Evolutionary conservation across 2,113 vertebrate species (phyloP), one percentile per base, ranked within the genome.

Genomic region (Delphinapterus leucas): DNA sequence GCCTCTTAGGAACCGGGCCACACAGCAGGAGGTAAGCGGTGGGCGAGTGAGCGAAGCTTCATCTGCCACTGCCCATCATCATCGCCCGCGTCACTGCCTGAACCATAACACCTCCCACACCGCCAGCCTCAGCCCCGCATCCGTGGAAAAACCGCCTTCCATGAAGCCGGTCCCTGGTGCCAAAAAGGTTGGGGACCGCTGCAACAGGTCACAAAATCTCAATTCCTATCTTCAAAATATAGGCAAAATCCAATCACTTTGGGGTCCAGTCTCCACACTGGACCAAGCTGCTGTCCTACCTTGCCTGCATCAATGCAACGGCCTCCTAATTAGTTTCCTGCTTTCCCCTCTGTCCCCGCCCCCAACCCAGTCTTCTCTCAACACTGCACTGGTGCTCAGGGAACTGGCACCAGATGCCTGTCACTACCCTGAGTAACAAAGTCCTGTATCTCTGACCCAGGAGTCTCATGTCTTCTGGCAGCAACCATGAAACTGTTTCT

Each of bases 231-330:
- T 79, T 55, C 26, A 82, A 95, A 76, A 80, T 15, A 61, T 7
- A 73, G 0, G n/a, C 38, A 53, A 31, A 70, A 28, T 11, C 74
- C 49, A 26, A 25, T 12, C 65, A 3, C 28, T 10, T 36, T 60
- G 74, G 18, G 5, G 47, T 79, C 76, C 47, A 76, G 6, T 63
- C 88, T 82, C 4, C 21, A 25, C 9, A 13, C 6, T 23, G 41
- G 60, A 1, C 67, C 49, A 47, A 36, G 2, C 36, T 44, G 20
- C 10, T 0, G 5, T 10, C 25, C 17, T 38, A 18, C 47, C 8
- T 38, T 13, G 7, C 38, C 11, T 14, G 13, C 38, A n/a, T 26
- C n/a, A 36, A 8, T 8, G 15, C 41, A 26, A 6, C 0, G 12
- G 33, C n/a, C 74, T 71, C 25, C 55, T 31, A 44, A 4, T 14